These are phyloP conservation scores for Gymnorhina tibicen DNA, from an alignment of 2,113 vertebrate species.

Conservation along the genomic window DNA sequence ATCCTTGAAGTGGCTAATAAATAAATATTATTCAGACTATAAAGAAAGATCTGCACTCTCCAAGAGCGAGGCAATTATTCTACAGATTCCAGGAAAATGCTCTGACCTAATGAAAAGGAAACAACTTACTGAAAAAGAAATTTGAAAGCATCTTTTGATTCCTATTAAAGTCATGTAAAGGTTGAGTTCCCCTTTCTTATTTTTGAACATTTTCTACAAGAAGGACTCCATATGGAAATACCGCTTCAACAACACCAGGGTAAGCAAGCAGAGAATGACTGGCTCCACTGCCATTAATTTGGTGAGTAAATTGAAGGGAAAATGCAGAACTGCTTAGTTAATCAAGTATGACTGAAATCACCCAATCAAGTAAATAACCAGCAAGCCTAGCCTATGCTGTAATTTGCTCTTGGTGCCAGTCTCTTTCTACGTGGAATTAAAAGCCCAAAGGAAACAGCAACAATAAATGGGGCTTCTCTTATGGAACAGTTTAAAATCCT, in stretches of 20 bases:
- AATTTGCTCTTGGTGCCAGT: background rate
- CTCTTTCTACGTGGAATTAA: background rate
- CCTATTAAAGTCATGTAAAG: background rate
- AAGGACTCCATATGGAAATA: background rate
- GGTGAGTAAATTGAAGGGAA: background rate
- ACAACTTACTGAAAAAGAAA: background rate
- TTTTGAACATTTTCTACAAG: background rate
- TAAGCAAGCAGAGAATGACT: background rate
- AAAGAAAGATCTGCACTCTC: background rate
- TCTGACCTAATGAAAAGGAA: background rate
- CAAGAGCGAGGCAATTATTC: background rate
- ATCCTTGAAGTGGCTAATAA: background rate
- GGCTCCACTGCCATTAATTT: background rate
- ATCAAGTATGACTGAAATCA: constrained; percentile 24
- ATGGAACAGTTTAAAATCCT: background rate
- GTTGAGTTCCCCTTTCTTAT: background rate
- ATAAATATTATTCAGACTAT: background rate
- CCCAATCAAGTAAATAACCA: background rate
- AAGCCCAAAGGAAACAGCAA: background rate
- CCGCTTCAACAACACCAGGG: background rate
- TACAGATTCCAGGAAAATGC: background rate
- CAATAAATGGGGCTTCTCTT: background rate
- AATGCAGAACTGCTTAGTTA: background rate
- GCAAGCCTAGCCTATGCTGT: background rate
- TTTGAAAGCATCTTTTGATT: background rate